phyloP scores from a whole-genome alignment of 2,888 invertebrate species.

The Clistopyga incitator region DNA sequence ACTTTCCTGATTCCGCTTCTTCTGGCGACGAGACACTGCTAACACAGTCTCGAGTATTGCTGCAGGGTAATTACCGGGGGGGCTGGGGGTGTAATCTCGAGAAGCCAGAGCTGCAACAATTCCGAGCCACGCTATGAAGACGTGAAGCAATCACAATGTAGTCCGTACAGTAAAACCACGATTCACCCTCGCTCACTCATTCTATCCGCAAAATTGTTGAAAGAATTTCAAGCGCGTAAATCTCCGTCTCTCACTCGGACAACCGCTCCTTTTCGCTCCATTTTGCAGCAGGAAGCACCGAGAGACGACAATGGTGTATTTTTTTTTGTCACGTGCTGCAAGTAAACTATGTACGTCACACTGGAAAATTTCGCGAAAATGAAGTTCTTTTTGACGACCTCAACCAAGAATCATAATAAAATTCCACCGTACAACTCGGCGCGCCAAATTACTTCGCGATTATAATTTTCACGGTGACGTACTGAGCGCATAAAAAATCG shows the following conservation, averaged over 20 bases:
- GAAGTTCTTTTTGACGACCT: constrained; percentile 17
- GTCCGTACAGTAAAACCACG: constrained; percentile 7
- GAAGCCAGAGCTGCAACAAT: constrained; percentile 34
- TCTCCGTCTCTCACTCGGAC: not conserved
- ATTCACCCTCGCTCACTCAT: constrained; percentile 20
- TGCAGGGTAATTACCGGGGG: constrained; percentile 39
- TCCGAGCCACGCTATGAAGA: constrained; percentile 2
- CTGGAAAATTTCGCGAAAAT: constrained; percentile 9
- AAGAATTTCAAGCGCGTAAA: constrained; percentile 33
- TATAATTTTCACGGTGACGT: constrained; percentile 13
- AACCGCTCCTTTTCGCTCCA: not conserved
- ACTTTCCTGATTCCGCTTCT: not conserved
- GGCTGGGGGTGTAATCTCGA: constrained; percentile 47
- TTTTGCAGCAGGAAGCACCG: not conserved
- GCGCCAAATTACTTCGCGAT: constrained; percentile 20
- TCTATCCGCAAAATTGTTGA: constrained; percentile 25
- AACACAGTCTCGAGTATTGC: constrained; percentile 27
- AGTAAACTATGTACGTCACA: constrained; percentile 12
- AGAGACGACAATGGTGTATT: not conserved
- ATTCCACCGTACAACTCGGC: constrained; percentile 3
- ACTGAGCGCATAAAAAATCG: not conserved
- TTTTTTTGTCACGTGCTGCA: constrained; percentile 4
- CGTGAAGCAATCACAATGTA: not conserved
- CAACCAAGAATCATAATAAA: constrained; percentile 6
- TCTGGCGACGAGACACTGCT: constrained; percentile 16